phyloP scores from a whole-genome alignment of 92 coral and sea anemone genomes.

The Palythoa caribaeorum region DNA sequence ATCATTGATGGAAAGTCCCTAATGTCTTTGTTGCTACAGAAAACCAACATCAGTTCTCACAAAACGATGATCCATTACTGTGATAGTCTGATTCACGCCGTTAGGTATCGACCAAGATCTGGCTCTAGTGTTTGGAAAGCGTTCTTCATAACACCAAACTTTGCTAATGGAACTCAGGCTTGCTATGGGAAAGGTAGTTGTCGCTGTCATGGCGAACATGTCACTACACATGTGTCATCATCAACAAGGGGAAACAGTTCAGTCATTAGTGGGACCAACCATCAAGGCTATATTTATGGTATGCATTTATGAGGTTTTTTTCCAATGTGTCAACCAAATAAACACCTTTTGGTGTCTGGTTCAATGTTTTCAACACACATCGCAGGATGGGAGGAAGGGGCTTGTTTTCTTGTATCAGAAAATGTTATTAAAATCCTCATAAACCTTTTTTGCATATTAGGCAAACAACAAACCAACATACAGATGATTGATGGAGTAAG shows the following conservation, averaged over 20 bases:
- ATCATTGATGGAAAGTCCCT: conserved; percentile 82
- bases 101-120: conserved; percentile 77
- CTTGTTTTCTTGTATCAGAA: too few species aligned
- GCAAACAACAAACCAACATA: neutral
- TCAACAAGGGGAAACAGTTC: too few species aligned
- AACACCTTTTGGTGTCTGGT: too few species aligned
- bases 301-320: too few species aligned
- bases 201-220: conserved; percentile 68
- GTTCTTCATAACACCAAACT: conserved; percentile 76
- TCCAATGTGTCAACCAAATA: too few species aligned
- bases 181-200: conserved; percentile 64
- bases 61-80: conserved; percentile 90
- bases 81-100: conserved; percentile 84
- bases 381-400: too few species aligned
- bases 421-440: too few species aligned
- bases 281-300: too few species aligned
- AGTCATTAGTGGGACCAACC: too few species aligned
- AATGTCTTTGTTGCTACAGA: conserved; percentile 70
- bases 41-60: conserved; percentile 66
- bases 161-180: conserved; percentile 68
- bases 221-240: conserved; percentile 60
- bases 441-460: conserved; percentile 5
- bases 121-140: conserved; percentile 85
- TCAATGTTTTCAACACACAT: too few species aligned
- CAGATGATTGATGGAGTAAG: conserved; percentile 2